phyloP scores from a whole-genome alignment of 2,888 invertebrate species.

The Antheraea assamensis region DNA sequence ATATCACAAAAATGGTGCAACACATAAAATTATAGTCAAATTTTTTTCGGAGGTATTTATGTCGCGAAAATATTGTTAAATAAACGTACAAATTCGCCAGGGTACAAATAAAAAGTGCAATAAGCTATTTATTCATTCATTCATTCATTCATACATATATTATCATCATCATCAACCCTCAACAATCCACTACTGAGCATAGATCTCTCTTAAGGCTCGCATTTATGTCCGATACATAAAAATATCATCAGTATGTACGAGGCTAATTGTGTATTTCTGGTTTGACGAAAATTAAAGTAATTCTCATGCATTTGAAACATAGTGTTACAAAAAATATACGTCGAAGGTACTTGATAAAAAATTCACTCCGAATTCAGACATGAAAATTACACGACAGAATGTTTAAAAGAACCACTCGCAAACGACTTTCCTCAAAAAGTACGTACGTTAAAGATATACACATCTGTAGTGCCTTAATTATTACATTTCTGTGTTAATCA shows the following conservation, averaged over 20 bases:
- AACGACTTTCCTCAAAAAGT: constrained; percentile 27
- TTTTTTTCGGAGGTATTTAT: neutral
- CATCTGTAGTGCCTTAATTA: constrained; percentile 46
- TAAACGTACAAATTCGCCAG: too few relatives aligned
- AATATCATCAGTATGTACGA: neutral
- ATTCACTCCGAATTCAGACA: neutral
- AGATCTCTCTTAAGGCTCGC: too few relatives aligned
- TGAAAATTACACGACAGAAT: neutral
- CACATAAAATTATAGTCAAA: neutral
- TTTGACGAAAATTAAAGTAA: neutral
- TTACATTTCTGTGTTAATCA: constrained; percentile 49
- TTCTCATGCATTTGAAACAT: neutral
- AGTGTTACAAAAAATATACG: neutral
- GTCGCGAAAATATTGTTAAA: neutral
- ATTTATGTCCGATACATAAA: too few relatives aligned
- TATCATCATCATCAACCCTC: too few relatives aligned
- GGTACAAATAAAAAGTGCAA: too few relatives aligned
- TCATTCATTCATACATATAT: too few relatives aligned
- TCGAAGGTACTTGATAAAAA: neutral
- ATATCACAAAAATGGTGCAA: neutral
- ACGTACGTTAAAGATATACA: constrained; percentile 33
- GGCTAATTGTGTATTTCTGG: neutral
- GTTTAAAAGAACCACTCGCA: constrained; percentile 9
- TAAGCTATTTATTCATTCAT: too few relatives aligned
- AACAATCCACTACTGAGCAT: too few relatives aligned